Evolutionary conservation across 92 coral and sea anemone species (phyloP), one percentile per base, ranked within the genome.

Genomic region (Virgularia gustaviana): DNA sequence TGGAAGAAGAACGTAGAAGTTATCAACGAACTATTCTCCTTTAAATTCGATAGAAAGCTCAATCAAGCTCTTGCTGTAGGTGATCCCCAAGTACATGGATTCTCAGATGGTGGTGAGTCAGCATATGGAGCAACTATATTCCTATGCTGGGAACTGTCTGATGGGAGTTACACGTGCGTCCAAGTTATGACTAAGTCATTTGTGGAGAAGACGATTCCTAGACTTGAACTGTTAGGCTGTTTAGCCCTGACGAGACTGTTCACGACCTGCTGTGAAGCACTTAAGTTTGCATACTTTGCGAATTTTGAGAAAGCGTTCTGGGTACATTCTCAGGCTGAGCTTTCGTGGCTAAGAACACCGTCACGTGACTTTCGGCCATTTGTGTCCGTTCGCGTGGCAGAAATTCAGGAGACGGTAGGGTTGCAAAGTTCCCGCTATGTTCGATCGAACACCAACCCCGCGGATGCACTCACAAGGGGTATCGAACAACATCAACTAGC

Each of bases 81-180:
- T 15, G 12, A 53, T 10, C 60, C 60, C 16, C 23, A 53, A 25
- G 9, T 53, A 12, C 60, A 53, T 53, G 18, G 20, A 13, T 5
- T 53, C 23, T 16, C 23, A 10, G 60, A 53, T 25, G 60, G 20
- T 7, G 60, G 60, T 10, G 60, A 53, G 12, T 10, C 11, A 53
- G 60, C 20, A 28, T 53, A 13, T 22, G 60, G 60, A 12, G 27
- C 60, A 22, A 11, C 10, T 12, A 53, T 53, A 6, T 53, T 53
- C 23, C 60, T 53, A 25, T 15, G 60, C 16, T 53, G 60, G 60
- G 28, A 53, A 25, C 12, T 22, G 9, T 28, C 60, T 16, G 73
- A 85, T 18, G 86, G 82, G 24, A 59, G 42, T 15, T 71, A 73
- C n/a, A n/a, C n/a, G n/a, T n/a, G n/a, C n/a, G n/a, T n/a, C n/a